Evolutionary conservation across 2,888 invertebrate species (phyloP).

Genomic region (Augiades crinisus): DNA sequence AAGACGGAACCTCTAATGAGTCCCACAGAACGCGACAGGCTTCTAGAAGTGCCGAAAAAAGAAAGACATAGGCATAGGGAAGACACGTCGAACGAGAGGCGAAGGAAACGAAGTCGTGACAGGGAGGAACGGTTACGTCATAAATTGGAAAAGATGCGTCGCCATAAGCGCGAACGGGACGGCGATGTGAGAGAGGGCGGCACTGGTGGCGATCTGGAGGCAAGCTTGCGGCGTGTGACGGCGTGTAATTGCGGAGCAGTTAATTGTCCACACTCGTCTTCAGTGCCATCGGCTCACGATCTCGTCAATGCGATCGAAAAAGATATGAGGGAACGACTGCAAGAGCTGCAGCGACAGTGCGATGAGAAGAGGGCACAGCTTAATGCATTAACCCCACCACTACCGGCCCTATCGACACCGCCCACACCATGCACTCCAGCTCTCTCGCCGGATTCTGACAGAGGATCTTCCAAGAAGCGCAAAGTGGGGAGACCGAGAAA

Average conservation of each 20-base stretch:
- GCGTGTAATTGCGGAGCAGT: slow-evolving; percentile 58
- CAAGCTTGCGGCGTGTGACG: slow-evolving; percentile 64
- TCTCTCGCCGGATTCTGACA: slow-evolving; percentile 70
- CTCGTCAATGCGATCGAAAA: slow-evolving; percentile 88
- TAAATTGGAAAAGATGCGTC: slow-evolving; percentile 70
- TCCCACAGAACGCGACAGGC: slow-evolving; percentile 50
- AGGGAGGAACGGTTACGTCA: slow-evolving; percentile 65
- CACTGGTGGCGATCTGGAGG: slow-evolving; percentile 64
- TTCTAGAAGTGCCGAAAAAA: slow-evolving; percentile 50
- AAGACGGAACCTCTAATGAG: slow-evolving; percentile 63
- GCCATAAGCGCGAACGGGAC: slow-evolving; percentile 66
- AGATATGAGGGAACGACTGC: slow-evolving; percentile 90
- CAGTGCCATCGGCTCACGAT: slow-evolving; percentile 76
- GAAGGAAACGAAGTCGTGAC: slow-evolving; percentile 62
- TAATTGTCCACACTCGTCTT: slow-evolving; percentile 53
- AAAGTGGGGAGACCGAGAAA: slow-evolving; percentile 92
- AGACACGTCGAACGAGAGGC: slow-evolving; percentile 65
- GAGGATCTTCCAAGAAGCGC: slow-evolving; percentile 86
- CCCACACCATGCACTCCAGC: slow-evolving; percentile 70
- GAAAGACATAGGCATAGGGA: slow-evolving; percentile 65
- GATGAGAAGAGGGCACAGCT: slow-evolving; percentile 92
- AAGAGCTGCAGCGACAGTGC: slow-evolving; percentile 90
- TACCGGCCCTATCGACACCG: slow-evolving; percentile 61
- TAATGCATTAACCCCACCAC: slow-evolving; percentile 84
- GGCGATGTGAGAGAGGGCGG: slow-evolving; percentile 47